Evolutionary conservation across 2,888 invertebrate species (phyloP).

Genomic region (Anagyrus pseudococci): DNA sequence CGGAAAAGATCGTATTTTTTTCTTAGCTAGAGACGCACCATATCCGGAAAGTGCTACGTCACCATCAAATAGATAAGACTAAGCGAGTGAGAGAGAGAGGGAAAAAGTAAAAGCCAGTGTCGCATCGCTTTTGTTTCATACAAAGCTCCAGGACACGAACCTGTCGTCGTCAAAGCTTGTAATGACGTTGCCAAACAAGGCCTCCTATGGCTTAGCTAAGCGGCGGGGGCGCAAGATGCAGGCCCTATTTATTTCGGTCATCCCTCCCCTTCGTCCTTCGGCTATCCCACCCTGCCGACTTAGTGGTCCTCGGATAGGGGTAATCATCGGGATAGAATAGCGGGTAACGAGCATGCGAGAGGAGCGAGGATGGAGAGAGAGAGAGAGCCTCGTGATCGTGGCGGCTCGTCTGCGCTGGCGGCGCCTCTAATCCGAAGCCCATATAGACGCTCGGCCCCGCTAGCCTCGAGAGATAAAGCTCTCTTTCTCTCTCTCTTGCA

Average conservation of each 20-base stretch:
- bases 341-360: constrained; percentile 19
- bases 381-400: constrained; percentile 13
- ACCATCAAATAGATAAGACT: constrained; percentile 25
- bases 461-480: constrained; percentile 5
- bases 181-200: constrained; percentile 44
- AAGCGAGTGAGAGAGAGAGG: constrained; percentile 1
- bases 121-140: constrained; percentile 32
- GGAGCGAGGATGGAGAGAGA: not conserved
- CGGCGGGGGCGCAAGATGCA: constrained; percentile 23
- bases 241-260: constrained; percentile 40
- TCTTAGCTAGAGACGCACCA: not conserved
- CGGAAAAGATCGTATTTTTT: constrained; percentile 14
- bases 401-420: not conserved
- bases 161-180: constrained; percentile 38
- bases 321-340: constrained; percentile 26
- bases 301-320: constrained; percentile 33
- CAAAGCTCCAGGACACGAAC: constrained; percentile 22
- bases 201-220: constrained; percentile 32
- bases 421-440: constrained; percentile 25
- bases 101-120: not conserved
- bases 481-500: not conserved
- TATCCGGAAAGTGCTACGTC: not conserved
- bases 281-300: constrained; percentile 3
- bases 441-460: constrained; percentile 2
- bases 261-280: no score